Base-by-base conservation (phyloP, 1,140 invertebrate species). In the Lepidostoma basale region DNA sequence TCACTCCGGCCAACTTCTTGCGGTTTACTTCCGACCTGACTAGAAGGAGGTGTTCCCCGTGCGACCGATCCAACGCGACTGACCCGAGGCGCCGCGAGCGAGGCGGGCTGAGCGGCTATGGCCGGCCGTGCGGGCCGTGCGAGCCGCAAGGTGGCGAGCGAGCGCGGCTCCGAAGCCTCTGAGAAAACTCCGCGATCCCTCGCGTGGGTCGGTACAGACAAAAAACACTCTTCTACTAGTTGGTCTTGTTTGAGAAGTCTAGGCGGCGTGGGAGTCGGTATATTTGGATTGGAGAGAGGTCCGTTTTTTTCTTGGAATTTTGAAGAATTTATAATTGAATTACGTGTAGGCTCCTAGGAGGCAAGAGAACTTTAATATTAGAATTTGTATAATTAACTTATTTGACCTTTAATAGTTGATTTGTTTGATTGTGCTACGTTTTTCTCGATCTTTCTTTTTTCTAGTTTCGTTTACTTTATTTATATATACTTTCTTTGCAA, bases 41-140 rank as follows among this genome's bases (percentile, higher is more conserved):
- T 52, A 44, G 47, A 36, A 36, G 12, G 23, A 12, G 42, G 33
- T 66, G 49, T 30, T 49, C 23, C 36, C 18, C 49, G 63, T 56
- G 49, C 63, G 63, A 49, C 26, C 45, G 63, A 36, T 16, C 44
- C 20, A 65, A 44, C 63, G 63, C 63, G 63, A 66, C 63, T 66
- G 63, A 66, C 63, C 42, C 8, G 25, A n/a, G 28, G 33, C 14
- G 14, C 28, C 26, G 25, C 3, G 42, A 39, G 18, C 23, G 18
- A 23, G 36, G 36, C 23, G 40, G 2, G 36, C 18, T 9, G 20
- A 9, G 8, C 8, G 22, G 23, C 30, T 28, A 39, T 39, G 58
- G 36, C 59, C n/a, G n/a, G n/a, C n/a, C n/a, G n/a, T n/a, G 60
- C 8, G 25, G 8, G 28, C 36, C 14, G 14, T 28, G 42, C 40